phyloP scores from a whole-genome alignment of 37 sponge, comb jelly and placozoan species.

The Spongia lamella region DNA sequence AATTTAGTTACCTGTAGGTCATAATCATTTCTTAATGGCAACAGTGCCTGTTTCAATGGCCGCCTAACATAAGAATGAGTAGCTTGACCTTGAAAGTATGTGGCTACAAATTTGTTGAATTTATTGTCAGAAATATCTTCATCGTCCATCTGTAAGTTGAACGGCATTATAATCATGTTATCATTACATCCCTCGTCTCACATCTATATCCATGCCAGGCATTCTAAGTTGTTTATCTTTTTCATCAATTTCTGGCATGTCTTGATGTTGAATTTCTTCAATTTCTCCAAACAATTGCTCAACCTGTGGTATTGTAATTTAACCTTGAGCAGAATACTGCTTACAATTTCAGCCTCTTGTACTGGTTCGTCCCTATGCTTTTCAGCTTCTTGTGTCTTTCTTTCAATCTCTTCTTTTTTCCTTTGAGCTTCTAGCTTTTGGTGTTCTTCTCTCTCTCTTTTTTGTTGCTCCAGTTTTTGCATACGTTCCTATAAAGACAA shows the following conservation, averaged over 20 bases:
- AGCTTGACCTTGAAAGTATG: constrained; percentile 91
- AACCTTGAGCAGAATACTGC: too few relatives aligned
- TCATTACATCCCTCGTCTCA: not conserved
- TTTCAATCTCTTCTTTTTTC: constrained; percentile 60
- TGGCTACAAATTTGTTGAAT: constrained; percentile 89
- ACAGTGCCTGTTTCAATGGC: constrained; percentile 75
- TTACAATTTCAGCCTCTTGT: constrained; percentile 81
- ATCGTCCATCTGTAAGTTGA: constrained; percentile 46
- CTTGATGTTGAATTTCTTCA: not conserved
- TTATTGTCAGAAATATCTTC: constrained; percentile 83
- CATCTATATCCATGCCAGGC: too few relatives aligned
- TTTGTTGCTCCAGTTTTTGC: constrained; percentile 66
- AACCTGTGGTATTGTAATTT: too few relatives aligned
- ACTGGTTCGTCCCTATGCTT: constrained; percentile 51
- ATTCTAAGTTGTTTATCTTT: too few relatives aligned
- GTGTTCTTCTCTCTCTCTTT: constrained; percentile 70
- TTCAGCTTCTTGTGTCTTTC: constrained; percentile 55
- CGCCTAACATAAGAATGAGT: constrained; percentile 75
- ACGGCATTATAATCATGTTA: too few relatives aligned
- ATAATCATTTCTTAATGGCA: constrained; percentile 76
- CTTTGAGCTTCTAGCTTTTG: constrained; percentile 55
- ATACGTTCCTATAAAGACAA: constrained; percentile 85
- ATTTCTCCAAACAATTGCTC: constrained; percentile 86
- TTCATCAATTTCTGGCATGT: too few relatives aligned
- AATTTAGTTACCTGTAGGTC: constrained; percentile 46